Conservation (phyloP, 2,888 invertebrate genomes). For the Meandrusa payeni region DNA sequence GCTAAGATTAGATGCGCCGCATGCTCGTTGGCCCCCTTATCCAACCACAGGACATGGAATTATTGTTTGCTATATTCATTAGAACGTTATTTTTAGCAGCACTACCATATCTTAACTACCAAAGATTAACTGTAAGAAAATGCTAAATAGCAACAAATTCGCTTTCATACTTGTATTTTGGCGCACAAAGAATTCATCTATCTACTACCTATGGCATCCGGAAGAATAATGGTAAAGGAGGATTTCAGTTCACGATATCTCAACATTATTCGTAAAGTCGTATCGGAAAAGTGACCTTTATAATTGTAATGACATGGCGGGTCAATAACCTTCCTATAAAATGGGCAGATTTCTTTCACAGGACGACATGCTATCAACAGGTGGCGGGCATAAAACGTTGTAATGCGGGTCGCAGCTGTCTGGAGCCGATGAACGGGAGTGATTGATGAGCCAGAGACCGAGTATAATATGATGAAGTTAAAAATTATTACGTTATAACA, state of each 20-base stretch:
- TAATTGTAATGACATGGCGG: background rate
- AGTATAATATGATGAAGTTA: conserved; percentile 6
- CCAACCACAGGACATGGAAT: too few relatives aligned
- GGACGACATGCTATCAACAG: conserved; percentile 19
- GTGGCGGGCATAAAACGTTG: conserved; percentile 13
- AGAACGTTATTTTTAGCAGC: too few relatives aligned
- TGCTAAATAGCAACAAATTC: too few relatives aligned
- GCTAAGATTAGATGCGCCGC: too few relatives aligned
- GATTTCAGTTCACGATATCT: background rate
- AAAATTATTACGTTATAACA: background rate
- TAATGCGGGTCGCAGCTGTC: conserved; percentile 6
- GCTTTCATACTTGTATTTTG: too few relatives aligned
- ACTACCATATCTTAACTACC: too few relatives aligned
- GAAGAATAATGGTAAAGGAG: too few relatives aligned
- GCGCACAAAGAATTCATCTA: too few relatives aligned
- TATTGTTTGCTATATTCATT: too few relatives aligned
- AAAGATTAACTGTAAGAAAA: too few relatives aligned
- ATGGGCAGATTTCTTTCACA: conserved; percentile 6
- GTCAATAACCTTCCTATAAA: conserved; percentile 10
- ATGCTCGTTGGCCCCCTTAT: too few relatives aligned
- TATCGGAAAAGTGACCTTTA: background rate
- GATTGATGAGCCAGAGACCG: conserved; percentile 19
- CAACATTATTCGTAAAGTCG: background rate
- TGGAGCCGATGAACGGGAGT: conserved; percentile 7
- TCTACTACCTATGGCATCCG: too few relatives aligned